Conservation (phyloP, 1,140 invertebrate species). For the Euwallacea fornicatus region DNA sequence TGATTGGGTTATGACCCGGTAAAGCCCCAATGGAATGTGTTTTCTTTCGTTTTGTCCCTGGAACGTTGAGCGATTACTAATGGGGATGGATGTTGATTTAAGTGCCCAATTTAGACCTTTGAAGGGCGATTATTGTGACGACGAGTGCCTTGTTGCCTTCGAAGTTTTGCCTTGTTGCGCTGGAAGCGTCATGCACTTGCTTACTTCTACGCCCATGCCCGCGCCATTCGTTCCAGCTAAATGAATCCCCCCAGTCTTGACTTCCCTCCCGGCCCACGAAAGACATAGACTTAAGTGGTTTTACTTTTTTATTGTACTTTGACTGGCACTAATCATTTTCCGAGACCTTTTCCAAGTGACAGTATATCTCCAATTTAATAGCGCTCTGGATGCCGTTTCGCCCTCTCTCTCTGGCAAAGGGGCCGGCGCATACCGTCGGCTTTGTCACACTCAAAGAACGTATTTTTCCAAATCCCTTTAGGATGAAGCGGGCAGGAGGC, state of each 20-base stretch:
- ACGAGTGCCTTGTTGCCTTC: no score
- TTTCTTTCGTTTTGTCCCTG: background rate
- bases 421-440: slow-evolving; percentile 12
- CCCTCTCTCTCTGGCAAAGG: slow-evolving; percentile 9
- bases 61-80: slow-evolving; percentile 1
- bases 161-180: no score
- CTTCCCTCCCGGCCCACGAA: slow-evolving; percentile 28
- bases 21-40: slow-evolving; percentile 6
- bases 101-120: no score
- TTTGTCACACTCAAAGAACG: slow-evolving; percentile 40
- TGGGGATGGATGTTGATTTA: background rate
- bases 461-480: slow-evolving; percentile 41
- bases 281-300: slow-evolving; percentile 36
- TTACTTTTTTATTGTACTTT: slow-evolving; percentile 42
- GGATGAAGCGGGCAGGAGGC: slow-evolving; percentile 23
- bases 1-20: slow-evolving; percentile 36
- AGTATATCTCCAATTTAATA: slow-evolving; percentile 44
- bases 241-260: slow-evolving; percentile 22
- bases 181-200: no score
- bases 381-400: slow-evolving; percentile 23
- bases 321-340: slow-evolving; percentile 42
- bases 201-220: no score
- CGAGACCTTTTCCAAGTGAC: slow-evolving; percentile 35
- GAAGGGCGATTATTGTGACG: no score
- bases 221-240: slow-evolving; percentile 17